phyloP scores from a whole-genome alignment of 1,140 invertebrate genomes.

The Drosophila insularis region DNA sequence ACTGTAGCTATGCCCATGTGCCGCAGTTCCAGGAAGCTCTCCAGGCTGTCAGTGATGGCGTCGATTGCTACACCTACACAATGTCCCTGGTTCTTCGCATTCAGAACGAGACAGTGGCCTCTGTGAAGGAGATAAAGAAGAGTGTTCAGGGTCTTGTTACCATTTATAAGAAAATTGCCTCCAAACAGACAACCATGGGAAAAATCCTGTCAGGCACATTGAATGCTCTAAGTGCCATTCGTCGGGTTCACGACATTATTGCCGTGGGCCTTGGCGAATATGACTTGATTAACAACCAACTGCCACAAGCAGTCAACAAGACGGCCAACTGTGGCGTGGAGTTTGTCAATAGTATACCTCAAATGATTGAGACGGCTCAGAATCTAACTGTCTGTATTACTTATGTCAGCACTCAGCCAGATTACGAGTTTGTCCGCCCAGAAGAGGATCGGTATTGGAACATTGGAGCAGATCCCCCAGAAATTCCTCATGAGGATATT shows the following conservation, averaged over 20 bases:
- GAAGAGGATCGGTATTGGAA: slow-evolving; percentile 72
- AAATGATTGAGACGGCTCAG: slow-evolving; percentile 61
- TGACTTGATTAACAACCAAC: slow-evolving; percentile 49
- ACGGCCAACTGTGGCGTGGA: slow-evolving; percentile 46
- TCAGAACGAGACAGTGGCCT: slow-evolving; percentile 63
- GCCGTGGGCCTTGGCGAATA: slow-evolving; percentile 61
- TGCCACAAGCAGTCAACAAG: slow-evolving; percentile 48
- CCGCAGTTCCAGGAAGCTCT: slow-evolving; percentile 65
- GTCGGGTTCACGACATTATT: slow-evolving; percentile 65
- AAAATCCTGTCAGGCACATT: slow-evolving; percentile 65
- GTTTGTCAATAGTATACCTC: slow-evolving; percentile 57
- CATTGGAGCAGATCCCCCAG: slow-evolving; percentile 44
- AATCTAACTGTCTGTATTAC: slow-evolving; percentile 69
- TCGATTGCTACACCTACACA: slow-evolving; percentile 66
- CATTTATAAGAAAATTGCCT: slow-evolving; percentile 71
- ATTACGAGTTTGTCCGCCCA: slow-evolving; percentile 65
- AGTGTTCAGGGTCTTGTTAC: slow-evolving; percentile 53
- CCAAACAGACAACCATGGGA: slow-evolving; percentile 60
- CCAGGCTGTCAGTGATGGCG: slow-evolving; percentile 62
- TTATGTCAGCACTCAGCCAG: slow-evolving; percentile 33
- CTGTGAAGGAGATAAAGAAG: slow-evolving; percentile 57
- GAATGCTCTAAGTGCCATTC: slow-evolving; percentile 56
- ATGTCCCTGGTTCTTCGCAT: slow-evolving; percentile 51
- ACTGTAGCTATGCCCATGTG: slow-evolving; percentile 72
- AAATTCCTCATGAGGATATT: slow-evolving; percentile 56